These are phyloP conservation scores for Eretmochelys imbricata DNA, from an alignment of 2,113 vertebrate genomes.

Conservation along the genomic window DNA sequence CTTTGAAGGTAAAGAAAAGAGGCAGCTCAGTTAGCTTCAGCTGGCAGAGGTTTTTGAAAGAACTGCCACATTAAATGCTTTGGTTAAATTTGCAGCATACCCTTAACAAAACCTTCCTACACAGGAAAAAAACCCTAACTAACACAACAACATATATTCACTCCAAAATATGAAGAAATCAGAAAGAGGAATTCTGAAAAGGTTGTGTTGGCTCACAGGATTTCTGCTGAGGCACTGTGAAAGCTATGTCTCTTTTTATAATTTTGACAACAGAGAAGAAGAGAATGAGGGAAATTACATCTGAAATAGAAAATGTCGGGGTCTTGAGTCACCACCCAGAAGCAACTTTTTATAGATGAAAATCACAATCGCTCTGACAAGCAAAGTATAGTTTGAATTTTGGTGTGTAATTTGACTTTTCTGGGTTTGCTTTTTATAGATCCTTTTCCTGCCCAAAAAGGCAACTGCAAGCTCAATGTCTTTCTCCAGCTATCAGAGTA, in stretches of 20 bases:
- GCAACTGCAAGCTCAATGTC: slow-evolving; percentile 47
- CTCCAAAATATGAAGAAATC: background rate
- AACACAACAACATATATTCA: background rate
- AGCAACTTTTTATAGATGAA: slow-evolving; percentile 69
- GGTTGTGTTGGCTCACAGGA: slow-evolving; percentile 41
- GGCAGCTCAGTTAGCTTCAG: background rate
- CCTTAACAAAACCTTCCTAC: background rate
- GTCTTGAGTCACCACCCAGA: slow-evolving; percentile 70
- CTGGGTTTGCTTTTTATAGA: slow-evolving; percentile 64
- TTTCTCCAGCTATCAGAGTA: background rate
- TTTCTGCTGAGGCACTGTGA: background rate
- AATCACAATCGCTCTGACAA: slow-evolving; percentile 62
- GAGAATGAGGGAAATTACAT: slow-evolving; percentile 62
- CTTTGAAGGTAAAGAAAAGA: background rate
- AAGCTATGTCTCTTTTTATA: slow-evolving; percentile 59
- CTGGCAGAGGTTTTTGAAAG: background rate
- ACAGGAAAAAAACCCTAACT: background rate
- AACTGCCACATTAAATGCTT: background rate
- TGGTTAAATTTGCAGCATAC: background rate
- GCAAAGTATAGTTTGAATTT: slow-evolving; percentile 36
- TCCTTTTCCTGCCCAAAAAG: slow-evolving; percentile 20
- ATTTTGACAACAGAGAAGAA: slow-evolving; percentile 57
- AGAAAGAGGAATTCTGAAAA: slow-evolving; percentile 23
- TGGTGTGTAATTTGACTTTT: slow-evolving; percentile 61
- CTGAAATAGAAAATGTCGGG: slow-evolving; percentile 65